Evolutionary conservation across 2,888 invertebrate species (phyloP).

Genomic region (Argyra leucocephala): DNA sequence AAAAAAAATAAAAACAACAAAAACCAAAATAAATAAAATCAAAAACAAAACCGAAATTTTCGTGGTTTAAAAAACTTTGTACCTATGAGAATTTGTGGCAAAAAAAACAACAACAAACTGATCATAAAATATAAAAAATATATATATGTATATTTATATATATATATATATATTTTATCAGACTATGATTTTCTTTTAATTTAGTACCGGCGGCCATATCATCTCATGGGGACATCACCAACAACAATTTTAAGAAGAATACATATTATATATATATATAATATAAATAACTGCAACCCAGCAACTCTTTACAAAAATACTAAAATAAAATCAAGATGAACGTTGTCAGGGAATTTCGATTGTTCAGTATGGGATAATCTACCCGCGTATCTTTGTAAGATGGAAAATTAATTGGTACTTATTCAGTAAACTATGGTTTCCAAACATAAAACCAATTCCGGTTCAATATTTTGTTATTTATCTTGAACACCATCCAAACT

Average conservation of each 20-base stretch:
- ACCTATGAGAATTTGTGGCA: not conserved
- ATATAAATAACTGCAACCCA: not conserved
- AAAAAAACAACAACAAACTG: not conserved
- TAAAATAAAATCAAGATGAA: not conserved
- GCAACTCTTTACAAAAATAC: not conserved
- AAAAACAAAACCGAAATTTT: not conserved
- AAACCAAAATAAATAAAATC: not conserved
- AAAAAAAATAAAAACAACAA: not conserved
- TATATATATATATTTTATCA: not conserved
- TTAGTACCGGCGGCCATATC: not conserved
- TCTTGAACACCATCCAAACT: no score
- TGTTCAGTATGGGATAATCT: no score
- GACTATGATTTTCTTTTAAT: conserved; percentile 1
- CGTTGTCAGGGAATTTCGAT: not conserved
- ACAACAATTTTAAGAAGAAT: not conserved
- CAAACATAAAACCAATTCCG: no score
- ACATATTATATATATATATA: no score
- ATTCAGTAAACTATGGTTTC: no score
- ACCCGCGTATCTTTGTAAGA: no score
- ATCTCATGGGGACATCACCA: not conserved
- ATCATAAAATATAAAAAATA: no score
- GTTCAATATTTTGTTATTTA: no score
- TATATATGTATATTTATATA: not conserved
- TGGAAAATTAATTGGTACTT: no score
- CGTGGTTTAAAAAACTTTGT: not conserved